Evolutionary conservation across 2,797 vertebrate genomes (phyloP), one percentile per base, ranked within the genome.

Genomic region (Acanthurus tractus): DNA sequence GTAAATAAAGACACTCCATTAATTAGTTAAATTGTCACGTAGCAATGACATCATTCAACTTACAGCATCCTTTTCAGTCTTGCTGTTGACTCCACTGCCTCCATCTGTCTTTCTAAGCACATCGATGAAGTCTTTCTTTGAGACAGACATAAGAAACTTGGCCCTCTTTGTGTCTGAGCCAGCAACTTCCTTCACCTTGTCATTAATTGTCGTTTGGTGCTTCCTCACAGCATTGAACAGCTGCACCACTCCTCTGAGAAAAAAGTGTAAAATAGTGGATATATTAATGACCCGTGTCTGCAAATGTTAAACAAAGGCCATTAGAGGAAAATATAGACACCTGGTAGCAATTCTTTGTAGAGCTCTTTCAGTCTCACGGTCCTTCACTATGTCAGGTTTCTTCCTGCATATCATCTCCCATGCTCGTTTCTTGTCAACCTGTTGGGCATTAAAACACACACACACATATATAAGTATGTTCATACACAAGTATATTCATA

Each of bases 381-480:
- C 97, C 89, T 76, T 94, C 62, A 95, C 94, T 52, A 97, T 78
- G 89, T 99, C 95, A 48, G 98, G 97, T 91, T 99, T 99, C 70
- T 96, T 96, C 88, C 97, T 89, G 87, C 94, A 96, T 96, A 99
- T 95, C 95, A 96, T 97, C 93, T 99, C 98, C 98, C 97, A 98
- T 1, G 94, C 88, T 78, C 91, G 91, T 85, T 95, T 98, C 92
- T 96, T 96, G 90, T 99, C 93, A 4, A 81, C 12, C 95, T 96
- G 82, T 58, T 17, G 25, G 34, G 70, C 29, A 71, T 1, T 72
- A 4, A 1, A 1, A 57, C n/a, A 66, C 18, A 53, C 2, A n/a
- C 36, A 29, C 18, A 34, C 50, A 49, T 49, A 14, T 15, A 52
- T n/a, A n/a, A n/a, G n/a, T n/a, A n/a, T n/a, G n/a, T n/a, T n/a